phyloP scores from a whole-genome alignment of 2,113 vertebrate genomes.

The Aphyosemion australe region DNA sequence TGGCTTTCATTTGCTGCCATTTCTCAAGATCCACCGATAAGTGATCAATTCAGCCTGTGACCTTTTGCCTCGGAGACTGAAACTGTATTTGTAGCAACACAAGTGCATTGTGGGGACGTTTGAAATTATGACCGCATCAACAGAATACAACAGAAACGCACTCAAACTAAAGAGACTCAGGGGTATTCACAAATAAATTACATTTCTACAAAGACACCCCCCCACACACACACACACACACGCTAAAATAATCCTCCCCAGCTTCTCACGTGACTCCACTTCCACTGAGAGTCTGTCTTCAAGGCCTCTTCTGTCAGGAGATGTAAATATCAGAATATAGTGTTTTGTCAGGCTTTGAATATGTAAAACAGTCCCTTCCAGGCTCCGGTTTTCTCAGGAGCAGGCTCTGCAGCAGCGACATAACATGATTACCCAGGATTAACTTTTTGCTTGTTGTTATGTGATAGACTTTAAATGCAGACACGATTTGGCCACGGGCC shows the following conservation, averaged over 20 bases:
- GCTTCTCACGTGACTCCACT: conserved; percentile 22
- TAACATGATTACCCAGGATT: conserved; percentile 70
- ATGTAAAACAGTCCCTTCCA: conserved; percentile 62
- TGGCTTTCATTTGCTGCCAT: conserved; percentile 37
- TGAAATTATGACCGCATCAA: conserved; percentile 14
- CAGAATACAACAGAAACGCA: not conserved
- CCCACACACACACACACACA: not conserved
- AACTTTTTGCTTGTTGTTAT: conserved; percentile 46
- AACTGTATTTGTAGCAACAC: conserved; percentile 22
- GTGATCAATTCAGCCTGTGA: conserved; percentile 49
- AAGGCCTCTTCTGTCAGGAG: conserved; percentile 52
- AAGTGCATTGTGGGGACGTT: conserved; percentile 1
- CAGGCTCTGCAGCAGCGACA: conserved; percentile 57
- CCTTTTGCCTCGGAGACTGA: conserved; percentile 41
- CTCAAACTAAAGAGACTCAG: conserved; percentile 17
- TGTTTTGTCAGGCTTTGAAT: conserved; percentile 64
- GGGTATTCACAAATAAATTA: conserved; percentile 11
- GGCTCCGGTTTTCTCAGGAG: conserved; percentile 49
- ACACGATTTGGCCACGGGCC: conserved; percentile 35
- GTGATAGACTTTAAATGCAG: conserved; percentile 46
- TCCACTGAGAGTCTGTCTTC: conserved; percentile 43
- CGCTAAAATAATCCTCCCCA: conserved; percentile 11
- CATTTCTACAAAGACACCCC: conserved; percentile 4
- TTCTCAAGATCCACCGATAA: conserved; percentile 53
- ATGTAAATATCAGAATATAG: conserved; percentile 44